Base-by-base conservation (phyloP, 2,113 vertebrate species). In the Aepyceros melampus region DNA sequence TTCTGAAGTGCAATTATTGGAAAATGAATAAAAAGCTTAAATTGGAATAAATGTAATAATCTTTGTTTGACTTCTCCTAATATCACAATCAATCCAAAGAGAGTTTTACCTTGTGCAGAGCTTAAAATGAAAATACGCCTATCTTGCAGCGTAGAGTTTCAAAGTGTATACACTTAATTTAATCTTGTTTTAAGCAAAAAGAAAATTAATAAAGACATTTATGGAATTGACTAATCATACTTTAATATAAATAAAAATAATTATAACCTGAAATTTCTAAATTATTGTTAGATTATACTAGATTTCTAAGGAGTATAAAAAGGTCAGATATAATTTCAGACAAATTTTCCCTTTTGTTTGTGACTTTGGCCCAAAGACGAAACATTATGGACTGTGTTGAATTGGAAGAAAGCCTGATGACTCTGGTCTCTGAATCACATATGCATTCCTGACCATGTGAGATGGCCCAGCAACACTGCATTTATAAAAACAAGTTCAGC, bases 11-110 rank as follows among this genome's bases (percentile, higher is more conserved):
- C 95, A 47, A 92, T 97, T 96, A 92, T 87, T 97, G 45, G 96
- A 96, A 98, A 97, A 96, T 94, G 81, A 97, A 95, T 92, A 56
- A 97, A 98, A 84, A 97, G 13, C 85, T 93, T 97, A 98, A 98
- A 96, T 9, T 67, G 74, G 76, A 82, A 64, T 96, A 94, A 96
- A 95, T 78, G 95, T 93, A 98, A 91, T 92, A 85, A 85, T 87
- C 89, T 93, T 92, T 97, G n/a, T 98, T 96, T 95, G 58, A 92
- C 15, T 89, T 97, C 13, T 85, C 51, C 89, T 93, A 95, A 95
- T 89, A 21, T 19, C 79, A 79, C 19, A 23, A 76, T 62, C 21
- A 47, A 96, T 96, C 43, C 67, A 95, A 97, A 97, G 86, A 94
- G 62, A 92, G 15, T 91, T 97, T 89, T 88, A 74, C 40, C 25